A percentile compares a stretch with the other conserved stretches of the same genome.
phyloP scores from a whole-genome alignment of 2,113 vertebrate genomes.

The Copsychus sechellarum region DNA sequence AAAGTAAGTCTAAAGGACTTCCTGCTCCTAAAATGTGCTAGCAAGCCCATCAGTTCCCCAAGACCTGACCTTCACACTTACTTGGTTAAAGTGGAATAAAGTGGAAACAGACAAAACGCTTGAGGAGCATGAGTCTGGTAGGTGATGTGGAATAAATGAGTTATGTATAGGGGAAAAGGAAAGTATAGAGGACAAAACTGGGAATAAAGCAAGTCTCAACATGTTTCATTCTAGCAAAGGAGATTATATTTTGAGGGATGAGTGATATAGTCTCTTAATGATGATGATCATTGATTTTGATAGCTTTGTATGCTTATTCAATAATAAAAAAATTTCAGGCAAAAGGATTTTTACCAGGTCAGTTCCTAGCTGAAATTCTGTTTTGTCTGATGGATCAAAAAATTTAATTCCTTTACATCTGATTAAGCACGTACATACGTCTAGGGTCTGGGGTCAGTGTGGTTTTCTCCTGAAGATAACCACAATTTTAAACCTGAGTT shows the following conservation, averaged over 20 bases:
- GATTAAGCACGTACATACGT: neutral
- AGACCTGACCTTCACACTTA: neutral
- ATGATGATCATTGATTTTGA: neutral
- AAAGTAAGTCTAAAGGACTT: neutral
- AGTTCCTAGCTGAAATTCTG: neutral
- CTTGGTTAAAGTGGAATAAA: neutral
- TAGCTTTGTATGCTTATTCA: neutral
- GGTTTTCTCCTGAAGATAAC: neutral
- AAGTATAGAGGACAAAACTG: neutral
- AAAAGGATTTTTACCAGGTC: neutral
- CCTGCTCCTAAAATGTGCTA: neutral
- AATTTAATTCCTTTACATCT: neutral
- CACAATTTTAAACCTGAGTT: neutral
- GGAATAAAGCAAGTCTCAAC: neutral
- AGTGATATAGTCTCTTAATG: neutral
- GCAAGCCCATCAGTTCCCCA: rapidly evolving
- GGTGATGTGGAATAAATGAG: neutral
- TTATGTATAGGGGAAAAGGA: neutral
- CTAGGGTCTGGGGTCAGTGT: neutral
- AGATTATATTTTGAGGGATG: neutral
- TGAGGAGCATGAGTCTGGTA: neutral
- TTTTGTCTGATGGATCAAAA: neutral
- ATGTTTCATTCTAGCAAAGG: neutral
- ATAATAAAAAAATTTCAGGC: neutral
- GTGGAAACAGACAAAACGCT: neutral